A percentile compares a stretch with the other conserved stretches of the same genome.
These are phyloP conservation scores for Centropyge bicolor DNA, from an alignment of 2,797 vertebrate genomes.

Conservation along the genomic window DNA sequence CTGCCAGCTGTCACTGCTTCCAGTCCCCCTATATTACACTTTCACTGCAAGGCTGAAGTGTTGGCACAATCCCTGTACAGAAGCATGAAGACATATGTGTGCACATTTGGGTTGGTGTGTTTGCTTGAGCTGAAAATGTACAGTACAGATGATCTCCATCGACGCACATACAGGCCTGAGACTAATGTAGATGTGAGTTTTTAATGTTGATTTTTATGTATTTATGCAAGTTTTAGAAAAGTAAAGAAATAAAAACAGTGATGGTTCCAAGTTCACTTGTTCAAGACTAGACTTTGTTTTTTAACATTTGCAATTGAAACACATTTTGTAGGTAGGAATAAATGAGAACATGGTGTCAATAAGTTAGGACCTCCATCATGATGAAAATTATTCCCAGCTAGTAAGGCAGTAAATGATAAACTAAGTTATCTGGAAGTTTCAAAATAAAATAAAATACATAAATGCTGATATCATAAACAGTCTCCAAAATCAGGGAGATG, in stretches of 20 bases:
- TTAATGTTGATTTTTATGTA: neutral
- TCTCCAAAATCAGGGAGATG: no score
- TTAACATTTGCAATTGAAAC: no score
- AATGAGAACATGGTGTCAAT: neutral
- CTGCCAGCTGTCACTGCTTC: conserved; percentile 49
- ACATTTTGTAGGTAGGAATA: neutral
- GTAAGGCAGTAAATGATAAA: no score
- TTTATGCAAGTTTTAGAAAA: conserved; percentile 1
- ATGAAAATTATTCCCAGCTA: no score
- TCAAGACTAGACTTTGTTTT: no score
- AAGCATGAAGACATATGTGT: conserved; percentile 18
- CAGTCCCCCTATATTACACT: conserved; percentile 47
- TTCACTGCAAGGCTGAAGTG: conserved; percentile 47
- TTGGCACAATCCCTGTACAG: conserved; percentile 34
- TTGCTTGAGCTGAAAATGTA: neutral
- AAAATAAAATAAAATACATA: no score
- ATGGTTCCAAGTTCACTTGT: neutral
- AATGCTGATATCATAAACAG: no score
- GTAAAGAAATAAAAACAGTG: neutral
- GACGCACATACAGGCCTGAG: conserved; percentile 4
- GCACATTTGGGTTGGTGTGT: conserved; percentile 19
- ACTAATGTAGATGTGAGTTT: conserved; percentile 1
- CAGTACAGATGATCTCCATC: neutral
- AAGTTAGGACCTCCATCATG: neutral
- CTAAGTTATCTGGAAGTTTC: no score